Evolutionary conservation across 1,140 invertebrate genomes (phyloP).

Genomic region (Drosophila pectinifera): DNA sequence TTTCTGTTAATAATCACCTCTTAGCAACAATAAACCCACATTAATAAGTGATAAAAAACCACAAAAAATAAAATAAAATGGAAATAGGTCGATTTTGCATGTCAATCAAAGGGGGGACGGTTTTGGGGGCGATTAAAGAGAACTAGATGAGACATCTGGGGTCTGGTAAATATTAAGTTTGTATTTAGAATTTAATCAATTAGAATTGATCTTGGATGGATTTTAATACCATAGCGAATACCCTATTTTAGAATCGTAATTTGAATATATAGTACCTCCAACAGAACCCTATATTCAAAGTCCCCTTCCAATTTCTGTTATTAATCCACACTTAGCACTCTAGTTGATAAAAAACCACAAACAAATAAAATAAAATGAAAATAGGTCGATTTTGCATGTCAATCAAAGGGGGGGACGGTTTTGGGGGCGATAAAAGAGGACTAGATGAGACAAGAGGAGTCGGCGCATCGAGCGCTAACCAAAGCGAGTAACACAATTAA

Average conservation of each 20-base stretch:
- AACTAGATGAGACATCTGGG: no score
- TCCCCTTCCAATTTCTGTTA: background rate
- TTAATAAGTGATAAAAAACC: background rate
- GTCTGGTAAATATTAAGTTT: no score
- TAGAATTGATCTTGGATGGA: no score
- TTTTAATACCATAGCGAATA: background rate
- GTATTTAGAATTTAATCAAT: no score
- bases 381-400: constrained; percentile 71
- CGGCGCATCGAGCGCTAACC: constrained; percentile 64
- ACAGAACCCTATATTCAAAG: background rate
- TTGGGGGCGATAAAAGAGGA: no score
- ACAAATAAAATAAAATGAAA: constrained; percentile 57
- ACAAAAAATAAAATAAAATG: constrained; percentile 46
- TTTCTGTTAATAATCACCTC: background rate
- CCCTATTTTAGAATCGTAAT: rapidly evolving
- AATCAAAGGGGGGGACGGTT: no score
- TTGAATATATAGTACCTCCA: background rate
- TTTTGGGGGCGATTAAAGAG: no score
- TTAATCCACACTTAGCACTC: background rate
- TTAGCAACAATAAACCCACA: background rate
- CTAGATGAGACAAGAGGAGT: constrained; percentile 35
- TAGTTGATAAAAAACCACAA: constrained; percentile 1
- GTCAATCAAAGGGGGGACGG: no score
- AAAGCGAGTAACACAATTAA: constrained; percentile 69
- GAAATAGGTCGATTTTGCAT: constrained; percentile 71